Base-by-base conservation (phyloP, 2,888 invertebrate species). In the Tetramorium bicarinatum region DNA sequence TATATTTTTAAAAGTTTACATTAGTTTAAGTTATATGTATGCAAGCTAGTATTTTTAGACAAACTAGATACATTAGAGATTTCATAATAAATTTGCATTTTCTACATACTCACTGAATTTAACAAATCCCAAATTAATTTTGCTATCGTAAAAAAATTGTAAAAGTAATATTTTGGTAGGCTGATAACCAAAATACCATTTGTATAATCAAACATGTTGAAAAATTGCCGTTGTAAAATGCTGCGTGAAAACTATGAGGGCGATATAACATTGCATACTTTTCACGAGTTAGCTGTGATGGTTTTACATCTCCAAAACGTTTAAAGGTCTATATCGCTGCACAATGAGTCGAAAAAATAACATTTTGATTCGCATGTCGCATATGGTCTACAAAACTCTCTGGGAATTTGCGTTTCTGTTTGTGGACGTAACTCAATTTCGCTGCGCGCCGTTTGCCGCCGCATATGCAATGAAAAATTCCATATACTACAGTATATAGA, bases 351-450 rank as follows among this genome's bases (percentile, higher is more conserved):
- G 18, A 80, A 72, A 80, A 59, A 80, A 80, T 44, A 79, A 72
- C 34, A 59, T 59, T 80, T 59, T 72, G 79, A 80, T 80, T 80
- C 72, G 59, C 29, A 47, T 80, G 47, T 47, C 79, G 56, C 34
- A 34, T 47, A 72, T 25, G 18, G 56, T 59, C 79, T 38, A 72
- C 13, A 71, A 72, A 80, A 80, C 59, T 72, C 79, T 18, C 59
- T 34, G 59, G 25, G 11, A 72, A 72, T 72, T 80, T 13, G 72
- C 79, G n/a, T 59, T 49, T 59, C 79, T 80, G 44, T 79, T 79
- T 79, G 79, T 72, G 47, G 72, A 47, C 79, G 72, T 72, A 80
- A 80, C 56, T 80, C 72, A 80, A 80, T 80, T 80, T 72, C 13
- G 25, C 25, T 34, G 56, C 21, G 44, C 79, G 34, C 52, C 79